A percentile compares a stretch with the other conserved stretches of the same genome.
Evolutionary conservation across 2,113 vertebrate species (phyloP).

Genomic region (Columbina picui): DNA sequence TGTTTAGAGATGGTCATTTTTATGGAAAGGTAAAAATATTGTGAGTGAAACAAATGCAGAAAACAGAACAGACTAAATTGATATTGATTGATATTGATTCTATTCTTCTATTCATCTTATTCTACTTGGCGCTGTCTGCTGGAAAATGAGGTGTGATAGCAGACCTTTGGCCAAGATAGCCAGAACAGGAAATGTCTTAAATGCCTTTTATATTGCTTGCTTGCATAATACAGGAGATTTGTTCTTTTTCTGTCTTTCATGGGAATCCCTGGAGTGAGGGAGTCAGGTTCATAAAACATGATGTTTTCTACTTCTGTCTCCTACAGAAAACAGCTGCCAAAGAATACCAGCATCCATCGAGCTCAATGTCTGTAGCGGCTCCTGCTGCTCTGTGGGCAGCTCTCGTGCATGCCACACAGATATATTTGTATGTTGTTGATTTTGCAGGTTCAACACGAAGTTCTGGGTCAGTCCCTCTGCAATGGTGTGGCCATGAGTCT

Average conservation of each 20-base stretch:
- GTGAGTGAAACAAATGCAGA: neutral
- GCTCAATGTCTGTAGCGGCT: neutral
- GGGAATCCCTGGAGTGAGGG: neutral
- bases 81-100: neutral
- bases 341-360: neutral
- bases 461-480: neutral
- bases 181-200: neutral
- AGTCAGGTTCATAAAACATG: neutral
- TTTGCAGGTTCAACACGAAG: neutral
- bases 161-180: neutral
- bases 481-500: fast-evolving
- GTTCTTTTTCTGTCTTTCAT: neutral
- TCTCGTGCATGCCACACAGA: neutral
- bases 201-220: neutral
- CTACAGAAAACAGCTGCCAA: neutral
- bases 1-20: neutral
- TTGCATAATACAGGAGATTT: fast-evolving
- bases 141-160: neutral
- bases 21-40: fast-evolving
- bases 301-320: neutral
- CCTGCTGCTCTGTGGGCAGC: neutral
- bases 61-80: neutral
- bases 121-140: neutral
- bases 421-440: neutral
- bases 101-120: neutral